phyloP scores from a whole-genome alignment of 2,113 vertebrate genomes.

The Piprites chloris region DNA sequence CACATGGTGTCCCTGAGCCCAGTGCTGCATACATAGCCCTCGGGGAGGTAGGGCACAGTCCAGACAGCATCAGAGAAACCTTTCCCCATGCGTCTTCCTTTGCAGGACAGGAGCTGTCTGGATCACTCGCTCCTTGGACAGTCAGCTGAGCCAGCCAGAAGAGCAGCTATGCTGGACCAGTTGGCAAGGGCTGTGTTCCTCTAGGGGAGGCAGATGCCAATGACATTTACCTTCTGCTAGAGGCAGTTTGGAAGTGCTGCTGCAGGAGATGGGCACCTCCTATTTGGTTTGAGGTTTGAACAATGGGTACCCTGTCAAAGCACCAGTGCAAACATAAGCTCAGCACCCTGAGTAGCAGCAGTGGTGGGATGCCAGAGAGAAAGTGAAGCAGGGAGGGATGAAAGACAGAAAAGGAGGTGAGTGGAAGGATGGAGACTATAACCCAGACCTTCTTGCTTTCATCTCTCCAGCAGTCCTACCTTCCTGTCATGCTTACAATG shows the following conservation, averaged over 20 bases:
- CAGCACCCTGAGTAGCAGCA: background rate
- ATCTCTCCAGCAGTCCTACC: background rate
- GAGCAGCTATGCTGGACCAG: accelerated
- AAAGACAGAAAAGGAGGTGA: background rate
- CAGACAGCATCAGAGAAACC: background rate
- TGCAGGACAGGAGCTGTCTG: background rate
- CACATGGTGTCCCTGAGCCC: background rate
- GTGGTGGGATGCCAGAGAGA: background rate
- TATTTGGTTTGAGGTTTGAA: background rate
- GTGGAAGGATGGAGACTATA: background rate
- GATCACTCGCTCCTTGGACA: background rate
- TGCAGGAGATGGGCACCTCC: background rate
- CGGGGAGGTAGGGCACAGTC: background rate
- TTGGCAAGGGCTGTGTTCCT: accelerated
- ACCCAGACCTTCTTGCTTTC: background rate
- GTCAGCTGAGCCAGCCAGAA: background rate
- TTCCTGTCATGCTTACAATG: background rate
- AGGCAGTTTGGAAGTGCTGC: background rate
- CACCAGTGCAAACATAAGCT: background rate
- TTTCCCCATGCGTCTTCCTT: background rate
- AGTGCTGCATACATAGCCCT: background rate
- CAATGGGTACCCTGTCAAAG: background rate
- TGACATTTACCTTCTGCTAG: background rate
- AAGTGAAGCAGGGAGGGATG: accelerated
- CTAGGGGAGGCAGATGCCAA: background rate